A percentile compares a stretch with the other conserved stretches of the same genome.
These are phyloP conservation scores for Neoascia interrupta DNA, from an alignment of 2,888 invertebrate species.

Conservation along the genomic window DNA sequence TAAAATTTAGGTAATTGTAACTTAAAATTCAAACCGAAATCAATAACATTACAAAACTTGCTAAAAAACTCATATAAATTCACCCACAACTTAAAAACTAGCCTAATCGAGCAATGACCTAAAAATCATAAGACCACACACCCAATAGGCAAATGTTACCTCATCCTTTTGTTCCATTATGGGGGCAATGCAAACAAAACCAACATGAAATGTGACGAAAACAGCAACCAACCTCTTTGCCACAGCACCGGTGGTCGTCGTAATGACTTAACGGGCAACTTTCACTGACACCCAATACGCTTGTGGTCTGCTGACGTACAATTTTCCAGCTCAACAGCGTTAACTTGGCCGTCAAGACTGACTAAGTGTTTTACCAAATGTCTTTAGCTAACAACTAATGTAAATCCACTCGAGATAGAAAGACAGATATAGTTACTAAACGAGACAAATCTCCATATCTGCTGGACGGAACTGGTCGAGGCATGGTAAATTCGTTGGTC, in stretches of 20 bases:
- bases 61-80: not conserved
- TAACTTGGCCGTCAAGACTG: conserved; percentile 33
- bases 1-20: no score
- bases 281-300: conserved; percentile 42
- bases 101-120: conserved; percentile 49
- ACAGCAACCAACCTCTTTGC: conserved; percentile 6
- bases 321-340: conserved; percentile 21
- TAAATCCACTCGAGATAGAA: no score
- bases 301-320: not conserved
- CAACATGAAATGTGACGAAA: conserved; percentile 13
- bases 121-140: conserved; percentile 31
- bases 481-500: not conserved
- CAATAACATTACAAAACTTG: not conserved
- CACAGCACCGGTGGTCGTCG: conserved; percentile 2
- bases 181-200: conserved; percentile 44
- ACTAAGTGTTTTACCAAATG: conserved; percentile 20
- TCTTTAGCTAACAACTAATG: no score
- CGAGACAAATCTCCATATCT: conserved; percentile 12
- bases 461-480: conserved; percentile 46
- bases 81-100: conserved; percentile 3
- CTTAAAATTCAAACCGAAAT: not conserved
- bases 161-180: conserved; percentile 23
- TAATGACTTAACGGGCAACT: conserved; percentile 49
- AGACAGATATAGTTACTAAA: not conserved
- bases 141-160: conserved; percentile 52